A percentile compares a stretch with the other conserved stretches of the same genome.
phyloP scores from a whole-genome alignment of 1,140 invertebrate genomes.

The Diuraphis noxia region DNA sequence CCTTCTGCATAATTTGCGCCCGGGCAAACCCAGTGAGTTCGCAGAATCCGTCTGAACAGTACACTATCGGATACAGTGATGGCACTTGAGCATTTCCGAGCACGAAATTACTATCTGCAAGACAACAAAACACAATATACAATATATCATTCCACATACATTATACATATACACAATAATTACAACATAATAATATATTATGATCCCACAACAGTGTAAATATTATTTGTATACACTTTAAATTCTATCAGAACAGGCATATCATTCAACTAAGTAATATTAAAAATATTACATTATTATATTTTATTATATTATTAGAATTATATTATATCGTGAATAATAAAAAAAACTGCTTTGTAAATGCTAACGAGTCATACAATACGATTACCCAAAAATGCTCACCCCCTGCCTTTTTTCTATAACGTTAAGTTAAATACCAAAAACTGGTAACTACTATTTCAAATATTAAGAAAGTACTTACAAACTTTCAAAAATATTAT shows the following conservation, averaged over 20 bases:
- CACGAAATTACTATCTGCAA: slow-evolving; percentile 96
- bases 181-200: background rate
- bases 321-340: background rate
- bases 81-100: slow-evolving; percentile 94
- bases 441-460: background rate
- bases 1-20: slow-evolving; percentile 96
- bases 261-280: background rate
- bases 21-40: slow-evolving; percentile 91
- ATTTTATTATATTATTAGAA: too few relatives aligned
- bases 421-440: background rate
- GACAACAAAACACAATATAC: slow-evolving; percentile 60
- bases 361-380: background rate
- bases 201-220: background rate
- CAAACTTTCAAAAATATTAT: background rate
- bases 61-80: slow-evolving; percentile 88
- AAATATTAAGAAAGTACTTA: background rate
- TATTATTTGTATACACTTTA: background rate
- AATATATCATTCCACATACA: too few relatives aligned
- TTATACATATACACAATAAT: too few relatives aligned
- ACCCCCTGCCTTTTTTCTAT: background rate
- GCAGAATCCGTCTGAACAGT: slow-evolving; percentile 97
- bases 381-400: background rate
- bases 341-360: background rate
- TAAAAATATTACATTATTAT: background rate
- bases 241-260: background rate